Evolutionary conservation across 92 coral and sea anemone species (phyloP).

Genomic region (Meandrina meandrites): DNA sequence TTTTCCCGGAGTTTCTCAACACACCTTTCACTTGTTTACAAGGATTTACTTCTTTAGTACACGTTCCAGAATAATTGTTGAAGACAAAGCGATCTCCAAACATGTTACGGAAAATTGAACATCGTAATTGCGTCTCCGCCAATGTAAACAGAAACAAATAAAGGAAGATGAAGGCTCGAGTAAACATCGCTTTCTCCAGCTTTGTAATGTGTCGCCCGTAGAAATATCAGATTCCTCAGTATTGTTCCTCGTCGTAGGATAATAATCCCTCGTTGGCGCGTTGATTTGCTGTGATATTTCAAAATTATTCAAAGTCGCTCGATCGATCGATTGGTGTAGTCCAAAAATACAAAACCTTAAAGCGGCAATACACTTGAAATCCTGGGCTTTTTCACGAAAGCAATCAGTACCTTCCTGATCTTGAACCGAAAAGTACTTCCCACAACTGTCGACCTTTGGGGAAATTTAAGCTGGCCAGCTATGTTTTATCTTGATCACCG

Average conservation of each 20-base stretch:
- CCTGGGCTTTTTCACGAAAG: neutral
- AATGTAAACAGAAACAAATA: slow-evolving; percentile 4
- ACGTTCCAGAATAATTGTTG: slow-evolving; percentile 8
- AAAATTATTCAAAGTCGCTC: too few species aligned
- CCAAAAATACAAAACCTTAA: neutral
- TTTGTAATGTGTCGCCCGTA: neutral
- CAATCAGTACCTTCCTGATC: neutral
- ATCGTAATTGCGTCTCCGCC: neutral
- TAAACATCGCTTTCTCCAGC: neutral
- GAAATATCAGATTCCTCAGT: too few species aligned
- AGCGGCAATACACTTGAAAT: neutral
- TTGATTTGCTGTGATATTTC: too few species aligned
- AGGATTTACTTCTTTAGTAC: neutral
- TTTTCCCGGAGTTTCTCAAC: neutral
- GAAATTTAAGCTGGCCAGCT: neutral
- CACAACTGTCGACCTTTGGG: slow-evolving; percentile 2
- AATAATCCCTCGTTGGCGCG: neutral
- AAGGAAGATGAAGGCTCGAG: slow-evolving; percentile 2
- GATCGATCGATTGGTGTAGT: neutral
- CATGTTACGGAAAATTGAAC: neutral
- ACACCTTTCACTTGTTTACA: slow-evolving; percentile 4
- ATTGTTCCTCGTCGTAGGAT: neutral
- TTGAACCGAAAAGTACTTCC: neutral
- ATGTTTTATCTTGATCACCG: slow-evolving; percentile 3
- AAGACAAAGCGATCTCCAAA: slow-evolving; percentile 16